Evolutionary conservation across 2,888 invertebrate genomes (phyloP).

Genomic region (Glaucopsyche alexis): DNA sequence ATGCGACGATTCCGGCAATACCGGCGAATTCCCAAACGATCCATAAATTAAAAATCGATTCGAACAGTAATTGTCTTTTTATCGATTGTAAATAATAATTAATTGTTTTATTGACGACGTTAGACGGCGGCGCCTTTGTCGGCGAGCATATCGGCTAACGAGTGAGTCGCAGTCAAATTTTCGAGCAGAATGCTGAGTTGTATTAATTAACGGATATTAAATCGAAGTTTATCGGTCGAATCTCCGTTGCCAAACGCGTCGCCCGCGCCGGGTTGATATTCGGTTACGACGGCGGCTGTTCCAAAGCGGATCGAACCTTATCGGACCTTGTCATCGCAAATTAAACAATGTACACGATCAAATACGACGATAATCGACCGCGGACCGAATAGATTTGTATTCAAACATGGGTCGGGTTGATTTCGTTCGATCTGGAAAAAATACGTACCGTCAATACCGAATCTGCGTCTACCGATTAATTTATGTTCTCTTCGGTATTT

Average conservation of each 20-base stretch:
- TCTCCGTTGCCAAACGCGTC: slow-evolving; percentile 76
- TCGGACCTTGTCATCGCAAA: slow-evolving; percentile 71
- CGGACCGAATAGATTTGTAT: slow-evolving; percentile 42
- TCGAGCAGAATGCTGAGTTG: slow-evolving; percentile 71
- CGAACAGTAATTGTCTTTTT: slow-evolving; percentile 16
- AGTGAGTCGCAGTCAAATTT: slow-evolving; percentile 73
- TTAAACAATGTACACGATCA: slow-evolving; percentile 74
- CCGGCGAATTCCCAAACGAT: background rate
- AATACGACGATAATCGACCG: slow-evolving; percentile 49
- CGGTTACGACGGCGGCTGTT: slow-evolving; percentile 56
- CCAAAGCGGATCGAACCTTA: slow-evolving; percentile 60
- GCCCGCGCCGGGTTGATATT: slow-evolving; percentile 66
- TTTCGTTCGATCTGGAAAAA: slow-evolving; percentile 52
- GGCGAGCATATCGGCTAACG: slow-evolving; percentile 67
- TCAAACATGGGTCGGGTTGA: slow-evolving; percentile 45
- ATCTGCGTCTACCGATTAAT: slow-evolving; percentile 38
- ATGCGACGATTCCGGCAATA: background rate
- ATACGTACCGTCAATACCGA: background rate
- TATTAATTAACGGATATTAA: slow-evolving; percentile 80
- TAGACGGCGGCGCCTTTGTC: slow-evolving; percentile 72
- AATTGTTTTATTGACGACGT: slow-evolving; percentile 76
- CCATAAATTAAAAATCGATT: slow-evolving; percentile 25
- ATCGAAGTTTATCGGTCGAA: slow-evolving; percentile 75
- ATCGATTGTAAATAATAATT: slow-evolving; percentile 67
- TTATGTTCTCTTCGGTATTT: slow-evolving; percentile 63